Percentiles rank a stretch among this genome's conserved stretches.
phyloP scores from a whole-genome alignment of 2,797 vertebrate species.

The Stomatorhinus walkeri region DNA sequence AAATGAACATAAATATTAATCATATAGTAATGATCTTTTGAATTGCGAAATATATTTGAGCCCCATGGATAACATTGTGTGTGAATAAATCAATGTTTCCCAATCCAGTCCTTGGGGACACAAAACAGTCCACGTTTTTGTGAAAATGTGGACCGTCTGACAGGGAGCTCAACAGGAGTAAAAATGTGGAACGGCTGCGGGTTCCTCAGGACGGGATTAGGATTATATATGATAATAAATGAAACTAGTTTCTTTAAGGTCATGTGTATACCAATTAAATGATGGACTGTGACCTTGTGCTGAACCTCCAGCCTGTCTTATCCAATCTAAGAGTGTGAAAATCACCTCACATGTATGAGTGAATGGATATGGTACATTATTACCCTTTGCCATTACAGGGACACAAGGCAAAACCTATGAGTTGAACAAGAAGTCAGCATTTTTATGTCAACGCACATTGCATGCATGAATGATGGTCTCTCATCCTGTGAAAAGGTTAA shows the following conservation, averaged over 20 bases:
- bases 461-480: neutral
- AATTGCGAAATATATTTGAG: neutral
- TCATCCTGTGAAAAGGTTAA: neutral
- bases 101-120: neutral
- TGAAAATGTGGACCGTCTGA: neutral
- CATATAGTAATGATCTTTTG: neutral
- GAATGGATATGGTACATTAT: neutral
- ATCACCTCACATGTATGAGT: neutral
- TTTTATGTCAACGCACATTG: neutral
- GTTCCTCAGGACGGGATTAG: neutral
- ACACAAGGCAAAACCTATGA: neutral
- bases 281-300: neutral
- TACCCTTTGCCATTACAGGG: neutral
- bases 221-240: neutral
- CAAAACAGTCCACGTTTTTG: neutral
- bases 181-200: neutral
- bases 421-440: neutral
- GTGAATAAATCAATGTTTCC: neutral
- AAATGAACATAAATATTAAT: neutral
- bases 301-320: neutral
- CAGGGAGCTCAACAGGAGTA: neutral
- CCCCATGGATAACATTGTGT: neutral
- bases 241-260: neutral
- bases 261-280: neutral
- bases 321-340: neutral